Conservation (phyloP, 2,797 vertebrate genomes). For the Melanotaenia nigrans region DNA sequence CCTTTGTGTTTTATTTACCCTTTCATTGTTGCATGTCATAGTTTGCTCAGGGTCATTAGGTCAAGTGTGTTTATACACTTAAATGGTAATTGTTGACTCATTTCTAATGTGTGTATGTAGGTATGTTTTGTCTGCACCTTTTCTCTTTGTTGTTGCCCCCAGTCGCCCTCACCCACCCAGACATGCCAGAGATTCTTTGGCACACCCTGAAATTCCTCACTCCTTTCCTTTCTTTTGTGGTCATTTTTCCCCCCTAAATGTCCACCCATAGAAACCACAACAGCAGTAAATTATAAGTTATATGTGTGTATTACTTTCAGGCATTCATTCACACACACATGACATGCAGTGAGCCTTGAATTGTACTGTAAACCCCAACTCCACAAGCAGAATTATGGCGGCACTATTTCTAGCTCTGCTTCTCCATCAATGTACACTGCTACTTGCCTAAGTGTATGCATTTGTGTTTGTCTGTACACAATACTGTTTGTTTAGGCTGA, state of each 20-base stretch:
- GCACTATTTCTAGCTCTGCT: conserved; percentile 60
- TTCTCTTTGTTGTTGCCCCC: conserved; percentile 44
- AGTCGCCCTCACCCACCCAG: conserved; percentile 45
- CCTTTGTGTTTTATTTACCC: conserved; percentile 17
- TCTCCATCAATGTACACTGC: conserved; percentile 35
- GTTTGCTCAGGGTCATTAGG: conserved; percentile 34
- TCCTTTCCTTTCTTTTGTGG: conserved; percentile 69
- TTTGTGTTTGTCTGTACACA: conserved; percentile 45
- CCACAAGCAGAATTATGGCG: conserved; percentile 53
- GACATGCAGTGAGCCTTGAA: conserved; percentile 12
- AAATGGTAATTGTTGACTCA: conserved; percentile 33
- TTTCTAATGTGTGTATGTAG: conserved; percentile 14
- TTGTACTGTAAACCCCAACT: conserved; percentile 27
- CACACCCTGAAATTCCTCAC: conserved; percentile 78
- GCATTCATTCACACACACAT: conserved; percentile 13
- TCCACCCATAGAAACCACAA: conserved; percentile 45
- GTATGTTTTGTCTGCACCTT: conserved; percentile 29
- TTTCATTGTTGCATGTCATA: not conserved
- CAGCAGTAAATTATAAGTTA: conserved; percentile 50
- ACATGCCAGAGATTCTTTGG: conserved; percentile 84
- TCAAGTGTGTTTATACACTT: conserved; percentile 25
- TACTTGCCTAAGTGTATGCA: conserved; percentile 11
- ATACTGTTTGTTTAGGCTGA: conserved; percentile 62
- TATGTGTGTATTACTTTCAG: conserved; percentile 25
- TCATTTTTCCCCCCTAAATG: conserved; percentile 42